Percentiles rank a stretch among this genome's conserved stretches.
These are phyloP conservation scores for Pogonomyrmex californicus DNA, from an alignment of 1,140 invertebrate species.

Conservation along the genomic window DNA sequence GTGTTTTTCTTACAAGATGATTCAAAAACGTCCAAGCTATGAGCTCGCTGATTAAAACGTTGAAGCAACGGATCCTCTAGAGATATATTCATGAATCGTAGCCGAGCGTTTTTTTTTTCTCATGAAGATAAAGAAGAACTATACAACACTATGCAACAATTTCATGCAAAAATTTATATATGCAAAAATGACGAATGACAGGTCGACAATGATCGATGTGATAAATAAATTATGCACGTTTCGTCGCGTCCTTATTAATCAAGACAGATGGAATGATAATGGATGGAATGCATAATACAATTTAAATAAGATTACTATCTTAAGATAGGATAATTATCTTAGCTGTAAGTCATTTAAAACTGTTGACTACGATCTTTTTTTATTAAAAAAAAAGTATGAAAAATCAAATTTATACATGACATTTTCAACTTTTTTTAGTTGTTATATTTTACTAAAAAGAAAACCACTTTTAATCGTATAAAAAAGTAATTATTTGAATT, in stretches of 20 bases:
- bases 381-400: background rate
- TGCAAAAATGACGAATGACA: conserved; percentile 14
- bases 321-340: no score
- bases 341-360: no score
- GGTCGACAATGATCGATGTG: background rate
- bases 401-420: no score
- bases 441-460: no score
- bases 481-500: no score
- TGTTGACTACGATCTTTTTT: background rate
- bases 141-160: background rate
- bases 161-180: conserved; percentile 1
- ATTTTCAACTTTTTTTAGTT: no score
- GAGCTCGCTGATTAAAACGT: conserved; percentile 64
- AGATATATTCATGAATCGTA: background rate
- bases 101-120: background rate
- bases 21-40: conserved; percentile 67
- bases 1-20: conserved; percentile 62
- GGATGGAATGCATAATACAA: background rate
- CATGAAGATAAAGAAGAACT: background rate
- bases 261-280: background rate
- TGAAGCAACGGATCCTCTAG: conserved; percentile 33
- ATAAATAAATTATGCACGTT: background rate
- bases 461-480: no score
- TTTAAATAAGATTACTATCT: no score
- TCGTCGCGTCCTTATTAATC: background rate